Conservation (phyloP, 92 coral and sea anemone genomes). For the Pocillopora grandis region DNA sequence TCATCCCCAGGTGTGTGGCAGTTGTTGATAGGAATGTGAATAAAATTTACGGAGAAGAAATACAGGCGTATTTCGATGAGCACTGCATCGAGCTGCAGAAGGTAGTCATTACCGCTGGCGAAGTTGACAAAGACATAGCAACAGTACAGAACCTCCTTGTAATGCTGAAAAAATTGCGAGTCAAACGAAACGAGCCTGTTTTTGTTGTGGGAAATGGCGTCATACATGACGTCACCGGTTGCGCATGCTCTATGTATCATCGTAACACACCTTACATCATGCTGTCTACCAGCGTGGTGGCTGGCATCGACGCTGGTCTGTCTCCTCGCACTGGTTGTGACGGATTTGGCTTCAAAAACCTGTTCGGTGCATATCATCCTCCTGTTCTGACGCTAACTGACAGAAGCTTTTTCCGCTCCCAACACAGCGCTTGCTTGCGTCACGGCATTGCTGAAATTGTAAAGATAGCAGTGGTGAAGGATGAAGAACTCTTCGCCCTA, state of each 20-base stretch:
- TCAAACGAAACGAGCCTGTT: slow-evolving; percentile 64
- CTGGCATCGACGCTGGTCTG: slow-evolving; percentile 78
- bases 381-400: slow-evolving; percentile 69
- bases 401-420: slow-evolving; percentile 58
- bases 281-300: slow-evolving; percentile 68
- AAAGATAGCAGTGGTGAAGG: slow-evolving; percentile 76
- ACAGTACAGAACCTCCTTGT: slow-evolving; percentile 64
- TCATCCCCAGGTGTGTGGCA: slow-evolving; percentile 47
- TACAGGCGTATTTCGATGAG: slow-evolving; percentile 56
- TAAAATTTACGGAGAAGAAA: slow-evolving; percentile 46
- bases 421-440: slow-evolving; percentile 63
- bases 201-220: slow-evolving; percentile 69
- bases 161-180: slow-evolving; percentile 40
- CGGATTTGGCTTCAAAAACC: slow-evolving; percentile 72
- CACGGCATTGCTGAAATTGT: slow-evolving; percentile 75
- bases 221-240: slow-evolving; percentile 60
- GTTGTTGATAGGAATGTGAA: slow-evolving; percentile 65
- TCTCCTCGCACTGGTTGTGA: slow-evolving; percentile 76
- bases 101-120: slow-evolving; percentile 57
- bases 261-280: slow-evolving; percentile 75
- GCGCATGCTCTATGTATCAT: slow-evolving; percentile 68
- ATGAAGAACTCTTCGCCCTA: slow-evolving; percentile 50
- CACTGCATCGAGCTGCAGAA: slow-evolving; percentile 49
- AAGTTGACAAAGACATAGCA: slow-evolving; percentile 65
- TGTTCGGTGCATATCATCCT: slow-evolving; percentile 76